phyloP scores from a whole-genome alignment of 2,888 invertebrate genomes.

The Leptopilina myrica region DNA sequence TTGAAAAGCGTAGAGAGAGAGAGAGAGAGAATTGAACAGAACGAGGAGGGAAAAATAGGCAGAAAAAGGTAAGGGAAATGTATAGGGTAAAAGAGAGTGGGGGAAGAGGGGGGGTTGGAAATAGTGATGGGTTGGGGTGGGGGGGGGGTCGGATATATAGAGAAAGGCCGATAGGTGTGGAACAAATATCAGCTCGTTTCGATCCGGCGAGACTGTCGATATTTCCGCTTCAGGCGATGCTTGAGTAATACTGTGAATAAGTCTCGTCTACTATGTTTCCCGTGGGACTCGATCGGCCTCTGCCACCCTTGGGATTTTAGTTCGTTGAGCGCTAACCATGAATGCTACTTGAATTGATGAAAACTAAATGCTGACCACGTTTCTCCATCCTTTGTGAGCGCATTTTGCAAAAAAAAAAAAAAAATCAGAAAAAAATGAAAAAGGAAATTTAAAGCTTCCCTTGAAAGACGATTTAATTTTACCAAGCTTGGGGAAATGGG shows the following conservation, averaged over 20 bases:
- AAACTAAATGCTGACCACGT: slow-evolving; percentile 41
- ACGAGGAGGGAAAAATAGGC: slow-evolving; percentile 39
- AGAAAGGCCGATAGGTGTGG: slow-evolving; percentile 37
- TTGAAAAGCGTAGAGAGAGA: slow-evolving; percentile 36
- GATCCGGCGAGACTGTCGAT: slow-evolving; percentile 44
- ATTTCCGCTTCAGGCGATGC: slow-evolving; percentile 39
- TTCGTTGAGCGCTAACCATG: slow-evolving; percentile 46
- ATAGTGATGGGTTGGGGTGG: slow-evolving; percentile 6
- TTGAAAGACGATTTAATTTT: background rate
- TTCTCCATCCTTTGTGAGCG: slow-evolving; percentile 6
- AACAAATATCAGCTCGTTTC: slow-evolving; percentile 47
- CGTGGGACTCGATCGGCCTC: slow-evolving; percentile 34
- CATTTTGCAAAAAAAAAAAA: background rate
- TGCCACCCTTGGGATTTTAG: slow-evolving; percentile 35
- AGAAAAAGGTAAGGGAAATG: slow-evolving; percentile 37
- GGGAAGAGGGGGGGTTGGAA: background rate
- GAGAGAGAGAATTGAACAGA: slow-evolving; percentile 16
- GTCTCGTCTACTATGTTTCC: slow-evolving; percentile 40
- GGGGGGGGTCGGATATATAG: slow-evolving; percentile 31
- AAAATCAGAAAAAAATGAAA: background rate
- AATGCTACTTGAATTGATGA: slow-evolving; percentile 40
- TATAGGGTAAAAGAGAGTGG: too few relatives aligned
- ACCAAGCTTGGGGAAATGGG: too few relatives aligned
- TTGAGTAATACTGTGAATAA: slow-evolving; percentile 48
- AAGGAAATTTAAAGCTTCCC: background rate